Conservation (phyloP, 2,888 invertebrate species). For the Luperina testacea region DNA sequence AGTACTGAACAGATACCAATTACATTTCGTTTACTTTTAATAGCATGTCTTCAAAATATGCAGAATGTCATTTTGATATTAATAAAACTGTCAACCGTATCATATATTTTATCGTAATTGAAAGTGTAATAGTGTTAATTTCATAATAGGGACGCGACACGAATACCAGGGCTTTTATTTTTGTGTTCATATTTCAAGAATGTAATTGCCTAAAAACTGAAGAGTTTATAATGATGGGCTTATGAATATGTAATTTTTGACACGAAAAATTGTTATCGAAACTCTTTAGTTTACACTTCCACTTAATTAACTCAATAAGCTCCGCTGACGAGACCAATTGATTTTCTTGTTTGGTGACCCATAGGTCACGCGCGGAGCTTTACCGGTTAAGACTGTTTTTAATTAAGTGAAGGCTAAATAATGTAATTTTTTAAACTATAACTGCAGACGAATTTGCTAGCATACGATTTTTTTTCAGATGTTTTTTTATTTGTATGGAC, state of each 20-base stretch:
- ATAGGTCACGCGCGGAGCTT: no score
- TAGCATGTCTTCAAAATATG: conserved; percentile 41
- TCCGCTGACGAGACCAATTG: no score
- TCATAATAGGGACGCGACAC: conserved; percentile 15
- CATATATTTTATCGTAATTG: conserved; percentile 34
- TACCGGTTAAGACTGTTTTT: no score
- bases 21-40: conserved; percentile 53
- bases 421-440: not conserved
- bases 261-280: not conserved
- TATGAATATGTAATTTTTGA: not conserved
- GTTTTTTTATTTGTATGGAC: not conserved
- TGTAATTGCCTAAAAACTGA: not conserved
- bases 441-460: not conserved
- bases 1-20: conserved; percentile 24
- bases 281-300: not conserved
- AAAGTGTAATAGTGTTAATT: conserved; percentile 40
- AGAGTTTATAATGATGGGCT: not conserved
- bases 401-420: no score
- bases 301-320: not conserved
- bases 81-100: conserved; percentile 48
- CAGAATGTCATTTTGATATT: conserved; percentile 56
- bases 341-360: no score
- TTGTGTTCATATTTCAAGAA: not conserved
- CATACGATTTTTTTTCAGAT: not conserved
- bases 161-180: conserved; percentile 3